Evolutionary conservation across 2,797 vertebrate genomes (phyloP).

Genomic region (Phyllotis vaccarum): DNA sequence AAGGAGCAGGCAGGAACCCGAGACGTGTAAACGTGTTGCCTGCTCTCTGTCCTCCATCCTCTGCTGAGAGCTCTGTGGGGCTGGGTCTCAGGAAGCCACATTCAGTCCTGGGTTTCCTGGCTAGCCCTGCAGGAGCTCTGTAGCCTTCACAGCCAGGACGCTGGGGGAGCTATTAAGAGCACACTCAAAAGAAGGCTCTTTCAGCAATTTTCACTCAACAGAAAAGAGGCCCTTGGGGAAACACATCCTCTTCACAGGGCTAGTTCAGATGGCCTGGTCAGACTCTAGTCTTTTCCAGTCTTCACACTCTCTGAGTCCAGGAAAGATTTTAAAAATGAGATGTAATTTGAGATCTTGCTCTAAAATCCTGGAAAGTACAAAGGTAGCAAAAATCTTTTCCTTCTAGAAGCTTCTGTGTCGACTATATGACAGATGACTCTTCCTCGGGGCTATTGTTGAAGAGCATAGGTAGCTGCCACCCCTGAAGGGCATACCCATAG

Average conservation of each 20-base stretch:
- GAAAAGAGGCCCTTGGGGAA: not conserved
- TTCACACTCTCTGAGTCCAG: not conserved
- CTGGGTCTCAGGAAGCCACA: not conserved
- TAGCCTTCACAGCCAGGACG: not conserved
- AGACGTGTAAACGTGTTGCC: accelerated
- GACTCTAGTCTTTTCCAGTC: not conserved
- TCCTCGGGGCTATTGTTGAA: not conserved
- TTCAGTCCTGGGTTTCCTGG: not conserved
- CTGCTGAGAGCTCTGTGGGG: accelerated
- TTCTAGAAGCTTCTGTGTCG: not conserved
- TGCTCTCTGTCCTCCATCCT: not conserved
- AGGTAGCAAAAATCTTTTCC: not conserved
- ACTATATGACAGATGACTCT: not conserved
- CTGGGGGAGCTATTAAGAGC: not conserved
- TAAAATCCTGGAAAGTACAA: constrained; percentile 22
- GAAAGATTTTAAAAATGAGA: not conserved
- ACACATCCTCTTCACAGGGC: not conserved
- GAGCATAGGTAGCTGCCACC: too few species aligned
- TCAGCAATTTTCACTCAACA: constrained; percentile 34
- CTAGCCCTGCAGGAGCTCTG: not conserved
- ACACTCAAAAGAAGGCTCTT: not conserved
- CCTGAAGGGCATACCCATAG: not conserved
- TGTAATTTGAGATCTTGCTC: not conserved
- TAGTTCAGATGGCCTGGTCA: not conserved
- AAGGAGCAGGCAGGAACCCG: not conserved